Evolutionary conservation across 1,140 invertebrate genomes (phyloP).

Genomic region (Cyphomyrmex costatus): DNA sequence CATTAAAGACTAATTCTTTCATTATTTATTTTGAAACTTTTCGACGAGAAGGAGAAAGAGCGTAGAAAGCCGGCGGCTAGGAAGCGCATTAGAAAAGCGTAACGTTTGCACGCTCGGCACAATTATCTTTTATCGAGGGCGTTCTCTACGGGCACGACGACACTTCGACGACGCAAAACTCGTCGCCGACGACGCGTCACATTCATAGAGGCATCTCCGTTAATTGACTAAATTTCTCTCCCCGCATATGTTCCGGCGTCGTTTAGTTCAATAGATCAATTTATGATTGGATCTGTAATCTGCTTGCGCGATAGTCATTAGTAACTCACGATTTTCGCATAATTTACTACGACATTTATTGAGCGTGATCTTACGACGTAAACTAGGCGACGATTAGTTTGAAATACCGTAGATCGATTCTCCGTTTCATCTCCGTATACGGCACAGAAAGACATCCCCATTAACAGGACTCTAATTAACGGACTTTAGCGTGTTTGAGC

Average conservation of each 20-base stretch:
- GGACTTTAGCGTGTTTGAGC: constrained; percentile 78
- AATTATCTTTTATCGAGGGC: constrained; percentile 56
- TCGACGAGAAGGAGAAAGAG: constrained; percentile 49
- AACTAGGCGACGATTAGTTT: constrained; percentile 83
- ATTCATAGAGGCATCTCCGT: constrained; percentile 84
- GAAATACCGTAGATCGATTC: constrained; percentile 57
- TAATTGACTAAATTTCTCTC: constrained; percentile 82
- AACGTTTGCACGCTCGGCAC: constrained; percentile 72
- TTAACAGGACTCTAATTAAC: constrained; percentile 70
- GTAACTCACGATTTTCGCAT: constrained; percentile 54
- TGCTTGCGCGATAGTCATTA: constrained; percentile 1
- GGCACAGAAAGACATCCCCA: constrained; percentile 13
- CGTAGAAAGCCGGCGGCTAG: constrained; percentile 66
- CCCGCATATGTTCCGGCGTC: constrained; percentile 13
- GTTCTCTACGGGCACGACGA: constrained; percentile 77
- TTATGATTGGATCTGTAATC: constrained; percentile 14
- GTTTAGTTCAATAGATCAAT: constrained; percentile 10
- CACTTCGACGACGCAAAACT: constrained; percentile 70
- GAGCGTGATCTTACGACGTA: constrained; percentile 85
- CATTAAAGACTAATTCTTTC: neutral
- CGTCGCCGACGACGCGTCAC: constrained; percentile 73
- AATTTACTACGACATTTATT: constrained; percentile 84
- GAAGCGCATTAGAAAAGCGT: constrained; percentile 79
- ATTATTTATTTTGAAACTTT: neutral
- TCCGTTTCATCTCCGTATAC: constrained; percentile 9